phyloP scores from a whole-genome alignment of 2,797 vertebrate species.

The Mycteria americana region DNA sequence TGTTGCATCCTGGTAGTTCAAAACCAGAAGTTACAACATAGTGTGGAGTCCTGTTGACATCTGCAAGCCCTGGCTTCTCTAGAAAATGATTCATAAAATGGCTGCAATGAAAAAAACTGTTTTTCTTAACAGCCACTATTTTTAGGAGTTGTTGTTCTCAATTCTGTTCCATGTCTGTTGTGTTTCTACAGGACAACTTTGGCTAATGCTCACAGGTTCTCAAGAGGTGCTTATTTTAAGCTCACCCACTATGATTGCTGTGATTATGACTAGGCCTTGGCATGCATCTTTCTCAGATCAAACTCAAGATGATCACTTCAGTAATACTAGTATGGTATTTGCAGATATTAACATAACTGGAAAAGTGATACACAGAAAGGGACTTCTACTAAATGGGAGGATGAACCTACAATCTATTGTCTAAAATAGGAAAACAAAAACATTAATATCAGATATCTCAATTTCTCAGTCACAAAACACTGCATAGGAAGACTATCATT shows the following conservation, averaged over 20 bases:
- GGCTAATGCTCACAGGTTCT: background rate
- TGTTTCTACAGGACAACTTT: background rate
- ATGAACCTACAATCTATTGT: background rate
- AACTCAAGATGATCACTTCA: background rate
- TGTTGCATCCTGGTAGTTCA: background rate
- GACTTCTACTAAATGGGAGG: background rate
- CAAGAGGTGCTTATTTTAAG: background rate
- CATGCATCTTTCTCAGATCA: background rate
- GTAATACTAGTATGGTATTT: background rate
- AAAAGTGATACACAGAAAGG: background rate
- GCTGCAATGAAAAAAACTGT: fast-evolving
- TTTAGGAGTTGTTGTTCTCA: background rate
- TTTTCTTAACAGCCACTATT: background rate
- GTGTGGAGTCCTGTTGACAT: background rate
- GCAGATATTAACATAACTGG: background rate
- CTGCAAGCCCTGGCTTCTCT: background rate
- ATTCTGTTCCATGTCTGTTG: background rate
- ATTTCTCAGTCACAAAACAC: background rate
- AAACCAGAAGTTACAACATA: background rate
- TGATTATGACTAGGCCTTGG: background rate
- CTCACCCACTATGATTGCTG: background rate
- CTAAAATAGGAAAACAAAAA: background rate
- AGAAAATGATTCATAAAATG: background rate
- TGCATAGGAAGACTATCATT: background rate
- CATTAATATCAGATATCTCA: fast-evolving